Evolutionary conservation across 2,888 invertebrate genomes (phyloP), one percentile per base, ranked within the genome.

Genomic region (Pycnomerus fuliginosus): DNA sequence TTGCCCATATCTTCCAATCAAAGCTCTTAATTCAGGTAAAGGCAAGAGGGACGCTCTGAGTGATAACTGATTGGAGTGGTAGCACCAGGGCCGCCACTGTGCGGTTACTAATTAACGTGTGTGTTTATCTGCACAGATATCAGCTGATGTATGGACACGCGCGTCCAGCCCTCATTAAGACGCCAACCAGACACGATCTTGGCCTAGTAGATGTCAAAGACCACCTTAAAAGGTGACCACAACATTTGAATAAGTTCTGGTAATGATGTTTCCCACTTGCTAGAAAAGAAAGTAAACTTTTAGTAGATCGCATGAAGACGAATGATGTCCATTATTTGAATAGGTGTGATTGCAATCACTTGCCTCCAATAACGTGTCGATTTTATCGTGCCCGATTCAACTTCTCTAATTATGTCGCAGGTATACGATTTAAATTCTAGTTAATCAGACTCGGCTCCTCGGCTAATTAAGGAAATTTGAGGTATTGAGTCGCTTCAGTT

Each of bases 111-210:
- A 61, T 58, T 61, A 61, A 56, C 60, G 58, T 61, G 48, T 45
- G 40, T 45, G 40, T 52, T 60, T 62, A 62, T 62, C 62, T 52
- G 45, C 36, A 23, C 32, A 52, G 62, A 61, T 62, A 62, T 62
- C 62, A 49, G 56, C 60, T 70, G 69, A 70, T 69, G 65, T 66
- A 70, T 69, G 67, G 63, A 67, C 66, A 65, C 67, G 67, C 68
- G 67, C 68, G 62, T 60, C 60, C 60, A 58, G 65, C 60, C 63
- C 68, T 69, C 69, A 70, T 70, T 70, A 70, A 70, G 69, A 69
- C 69, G 65, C 69, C 66, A 67, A 57, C 58, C 55, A 54, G 64
- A 68, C 69, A 69, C 68, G 69, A 69, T 68, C 57, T 59, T 49
- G 48, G 39, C 47, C 47, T 47, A 16, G 17, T 37, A 30, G 43